Conservation (phyloP, 2,113 vertebrate species). For the Monopterus albus region DNA sequence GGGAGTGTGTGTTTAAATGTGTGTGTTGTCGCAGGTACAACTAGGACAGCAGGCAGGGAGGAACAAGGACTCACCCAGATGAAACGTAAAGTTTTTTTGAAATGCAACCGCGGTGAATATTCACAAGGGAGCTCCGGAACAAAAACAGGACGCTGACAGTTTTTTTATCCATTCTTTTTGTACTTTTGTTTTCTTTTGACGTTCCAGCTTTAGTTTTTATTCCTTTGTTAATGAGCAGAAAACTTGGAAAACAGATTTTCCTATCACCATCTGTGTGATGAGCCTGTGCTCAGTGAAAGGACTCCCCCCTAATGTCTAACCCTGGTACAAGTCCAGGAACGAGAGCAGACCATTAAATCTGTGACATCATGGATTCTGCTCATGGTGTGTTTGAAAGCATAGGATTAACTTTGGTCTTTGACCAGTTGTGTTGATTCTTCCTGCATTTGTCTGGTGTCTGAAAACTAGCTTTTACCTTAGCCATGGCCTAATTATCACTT, state of each 20-base stretch:
- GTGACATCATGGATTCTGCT: too few species aligned
- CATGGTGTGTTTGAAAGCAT: background rate
- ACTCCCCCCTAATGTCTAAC: constrained; percentile 7
- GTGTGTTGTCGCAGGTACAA: constrained; percentile 67
- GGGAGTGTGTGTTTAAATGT: constrained; percentile 41
- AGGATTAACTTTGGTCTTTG: constrained; percentile 1
- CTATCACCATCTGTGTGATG: background rate
- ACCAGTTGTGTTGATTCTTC: too few species aligned
- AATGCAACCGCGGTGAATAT: constrained; percentile 20
- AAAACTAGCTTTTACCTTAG: too few species aligned
- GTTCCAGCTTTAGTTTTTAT: background rate
- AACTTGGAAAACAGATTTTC: background rate
- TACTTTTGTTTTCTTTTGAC: constrained; percentile 11
- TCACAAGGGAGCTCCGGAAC: constrained; percentile 35
- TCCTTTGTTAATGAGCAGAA: constrained; percentile 9
- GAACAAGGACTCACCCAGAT: constrained; percentile 25
- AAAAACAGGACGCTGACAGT: constrained; percentile 49
- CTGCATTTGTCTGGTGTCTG: too few species aligned
- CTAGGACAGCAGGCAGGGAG: constrained; percentile 62
- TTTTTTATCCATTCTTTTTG: constrained; percentile 48
- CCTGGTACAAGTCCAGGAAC: background rate
- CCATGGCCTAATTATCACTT: too few species aligned
- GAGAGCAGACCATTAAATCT: constrained; percentile 1
- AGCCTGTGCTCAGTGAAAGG: too few species aligned
- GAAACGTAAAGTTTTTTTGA: constrained; percentile 41